phyloP scores from a whole-genome alignment of 2,797 vertebrate species.

The Spondyliosoma cantharus region DNA sequence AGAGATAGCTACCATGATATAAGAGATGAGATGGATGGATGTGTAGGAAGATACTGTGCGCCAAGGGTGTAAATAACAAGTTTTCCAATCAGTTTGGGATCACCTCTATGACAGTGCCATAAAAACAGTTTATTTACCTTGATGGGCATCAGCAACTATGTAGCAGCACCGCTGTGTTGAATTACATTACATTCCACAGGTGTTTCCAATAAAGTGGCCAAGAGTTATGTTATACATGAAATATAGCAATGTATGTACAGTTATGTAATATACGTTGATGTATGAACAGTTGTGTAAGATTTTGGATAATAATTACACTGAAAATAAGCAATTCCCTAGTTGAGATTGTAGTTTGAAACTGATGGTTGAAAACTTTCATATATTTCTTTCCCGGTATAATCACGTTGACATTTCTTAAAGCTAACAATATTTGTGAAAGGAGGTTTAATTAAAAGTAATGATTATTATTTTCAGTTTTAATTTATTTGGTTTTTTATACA shows the following conservation, averaged over 20 bases:
- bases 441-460: neutral
- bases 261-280: neutral
- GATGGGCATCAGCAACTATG: neutral
- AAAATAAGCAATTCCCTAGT: too few species aligned
- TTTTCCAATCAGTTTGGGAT: too few species aligned
- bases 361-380: neutral
- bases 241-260: neutral
- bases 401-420: neutral
- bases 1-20: neutral
- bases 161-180: neutral
- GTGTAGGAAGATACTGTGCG: too few species aligned
- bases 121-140: too few species aligned
- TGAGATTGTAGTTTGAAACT: neutral
- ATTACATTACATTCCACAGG: neutral
- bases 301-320: neutral
- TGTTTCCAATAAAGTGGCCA: neutral
- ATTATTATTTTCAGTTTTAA: neutral
- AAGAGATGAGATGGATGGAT: too few species aligned
- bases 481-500: neutral
- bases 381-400: constrained; percentile 7
- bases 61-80: too few species aligned
- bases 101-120: neutral
- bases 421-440: neutral
- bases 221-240: neutral
- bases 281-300: neutral